Evolutionary conservation across 2,797 vertebrate species (phyloP).

Genomic region (Helostoma temminkii): DNA sequence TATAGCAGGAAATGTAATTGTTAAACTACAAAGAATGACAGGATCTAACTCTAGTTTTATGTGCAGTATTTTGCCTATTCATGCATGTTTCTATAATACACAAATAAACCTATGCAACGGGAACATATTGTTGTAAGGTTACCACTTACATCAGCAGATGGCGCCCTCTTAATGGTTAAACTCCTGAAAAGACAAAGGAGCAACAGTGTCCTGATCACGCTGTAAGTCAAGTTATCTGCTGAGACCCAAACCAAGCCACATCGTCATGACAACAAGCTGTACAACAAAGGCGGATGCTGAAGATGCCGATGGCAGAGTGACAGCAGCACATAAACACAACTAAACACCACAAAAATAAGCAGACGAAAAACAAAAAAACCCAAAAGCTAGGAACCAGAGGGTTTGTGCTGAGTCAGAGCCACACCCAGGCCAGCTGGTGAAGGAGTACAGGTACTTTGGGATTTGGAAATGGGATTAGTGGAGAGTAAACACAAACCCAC

Average conservation of each 20-base stretch:
- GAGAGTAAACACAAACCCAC: constrained; percentile 56
- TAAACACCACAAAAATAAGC: constrained; percentile 33
- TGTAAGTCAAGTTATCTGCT: not conserved
- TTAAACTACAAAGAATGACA: too few relatives aligned
- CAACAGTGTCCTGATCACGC: constrained; percentile 14
- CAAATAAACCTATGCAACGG: too few relatives aligned
- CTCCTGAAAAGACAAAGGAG: constrained; percentile 77
- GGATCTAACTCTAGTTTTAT: too few relatives aligned
- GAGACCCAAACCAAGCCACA: not conserved
- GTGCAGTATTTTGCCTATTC: too few relatives aligned
- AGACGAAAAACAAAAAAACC: constrained; percentile 17
- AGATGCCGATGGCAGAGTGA: constrained; percentile 21
- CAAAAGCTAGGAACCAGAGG: constrained; percentile 45
- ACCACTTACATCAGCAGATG: constrained; percentile 82
- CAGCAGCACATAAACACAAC: constrained; percentile 36
- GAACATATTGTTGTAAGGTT: not conserved
- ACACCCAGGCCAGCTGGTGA: constrained; percentile 27
- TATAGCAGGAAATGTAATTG: too few relatives aligned
- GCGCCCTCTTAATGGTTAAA: constrained; percentile 81
- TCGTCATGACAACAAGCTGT: constrained; percentile 37
- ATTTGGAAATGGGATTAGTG: constrained; percentile 16
- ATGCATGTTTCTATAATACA: too few relatives aligned
- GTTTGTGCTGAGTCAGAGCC: constrained; percentile 47
- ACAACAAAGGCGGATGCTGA: constrained; percentile 39
- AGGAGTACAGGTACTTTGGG: not conserved